phyloP scores from a whole-genome alignment of 2,797 vertebrate genomes.

The Catharus ustulatus region DNA sequence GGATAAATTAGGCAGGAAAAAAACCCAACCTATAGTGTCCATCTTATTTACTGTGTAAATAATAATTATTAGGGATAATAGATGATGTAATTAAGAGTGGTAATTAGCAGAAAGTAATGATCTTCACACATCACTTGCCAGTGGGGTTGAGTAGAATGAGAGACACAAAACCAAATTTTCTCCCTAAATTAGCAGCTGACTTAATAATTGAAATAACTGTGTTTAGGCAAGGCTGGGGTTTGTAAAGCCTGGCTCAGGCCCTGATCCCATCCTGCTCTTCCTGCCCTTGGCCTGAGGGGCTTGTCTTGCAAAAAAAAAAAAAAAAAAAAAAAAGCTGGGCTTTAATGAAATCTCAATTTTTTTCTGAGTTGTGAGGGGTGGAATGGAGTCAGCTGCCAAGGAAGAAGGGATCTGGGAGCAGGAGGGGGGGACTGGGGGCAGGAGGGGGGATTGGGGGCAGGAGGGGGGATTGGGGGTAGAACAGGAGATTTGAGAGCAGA shows the following conservation, averaged over 20 bases:
- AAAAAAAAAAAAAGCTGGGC: not conserved
- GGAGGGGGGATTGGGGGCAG: not conserved
- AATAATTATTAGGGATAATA: constrained; percentile 20
- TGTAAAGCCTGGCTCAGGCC: no score
- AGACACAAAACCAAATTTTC: not conserved
- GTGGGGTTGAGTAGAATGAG: not conserved
- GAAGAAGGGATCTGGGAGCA: not conserved
- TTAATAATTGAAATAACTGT: constrained; percentile 4
- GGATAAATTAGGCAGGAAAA: not conserved
- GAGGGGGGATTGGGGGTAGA: not conserved
- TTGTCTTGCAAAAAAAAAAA: not conserved
- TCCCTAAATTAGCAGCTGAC: not conserved
- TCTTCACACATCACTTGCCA: constrained; percentile 8
- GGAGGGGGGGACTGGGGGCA: not conserved
- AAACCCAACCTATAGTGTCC: not conserved
- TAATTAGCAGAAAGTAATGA: constrained; percentile 19
- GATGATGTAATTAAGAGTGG: not conserved
- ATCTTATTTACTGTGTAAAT: constrained; percentile 14
- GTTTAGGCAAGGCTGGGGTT: not conserved
- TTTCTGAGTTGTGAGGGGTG: not conserved
- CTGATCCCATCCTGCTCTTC: not conserved
- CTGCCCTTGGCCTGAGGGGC: fast-evolving
- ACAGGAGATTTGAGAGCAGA: not conserved
- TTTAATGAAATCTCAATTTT: not conserved
- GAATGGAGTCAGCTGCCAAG: not conserved